Evolutionary conservation across 2,113 vertebrate species (phyloP).

Genomic region (Trematomus loennbergii): DNA sequence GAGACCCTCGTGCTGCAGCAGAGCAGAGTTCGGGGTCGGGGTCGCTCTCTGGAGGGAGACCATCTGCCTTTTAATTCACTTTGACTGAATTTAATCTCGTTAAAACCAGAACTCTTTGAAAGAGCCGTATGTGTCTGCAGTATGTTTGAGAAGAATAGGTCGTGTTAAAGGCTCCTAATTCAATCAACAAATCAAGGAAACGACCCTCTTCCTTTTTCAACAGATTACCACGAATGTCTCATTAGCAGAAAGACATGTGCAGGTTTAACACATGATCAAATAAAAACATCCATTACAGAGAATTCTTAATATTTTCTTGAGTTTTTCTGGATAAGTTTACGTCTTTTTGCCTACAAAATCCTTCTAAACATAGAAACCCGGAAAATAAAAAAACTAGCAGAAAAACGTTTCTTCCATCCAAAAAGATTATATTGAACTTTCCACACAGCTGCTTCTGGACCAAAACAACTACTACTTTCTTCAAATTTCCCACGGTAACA

Average conservation of each 20-base stretch:
- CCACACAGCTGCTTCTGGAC: background rate
- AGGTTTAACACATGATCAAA: background rate
- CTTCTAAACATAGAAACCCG: background rate
- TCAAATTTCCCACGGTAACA: too few relatives aligned
- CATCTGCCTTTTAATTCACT: slow-evolving; percentile 66
- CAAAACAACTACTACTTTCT: background rate
- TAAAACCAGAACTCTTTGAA: slow-evolving; percentile 42
- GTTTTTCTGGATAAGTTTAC: background rate
- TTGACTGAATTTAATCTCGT: slow-evolving; percentile 40
- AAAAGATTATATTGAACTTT: background rate
- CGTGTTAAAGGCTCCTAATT: slow-evolving; percentile 23
- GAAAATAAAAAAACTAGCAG: too few relatives aligned
- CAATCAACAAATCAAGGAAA: slow-evolving; percentile 28
- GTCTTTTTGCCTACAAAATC: background rate
- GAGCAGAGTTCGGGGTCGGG: slow-evolving; percentile 12
- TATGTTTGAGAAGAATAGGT: background rate
- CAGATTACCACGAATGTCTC: background rate
- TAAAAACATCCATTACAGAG: background rate
- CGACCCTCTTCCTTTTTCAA: background rate
- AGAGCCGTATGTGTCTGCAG: slow-evolving; percentile 3
- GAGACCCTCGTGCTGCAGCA: background rate
- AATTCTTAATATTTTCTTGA: background rate
- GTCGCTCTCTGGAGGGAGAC: slow-evolving; percentile 20
- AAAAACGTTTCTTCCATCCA: background rate
- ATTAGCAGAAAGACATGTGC: background rate